Percentiles rank a stretch among this genome's conserved stretches.
phyloP scores from a whole-genome alignment of 2,113 vertebrate species.

The Oryzias woworae region DNA sequence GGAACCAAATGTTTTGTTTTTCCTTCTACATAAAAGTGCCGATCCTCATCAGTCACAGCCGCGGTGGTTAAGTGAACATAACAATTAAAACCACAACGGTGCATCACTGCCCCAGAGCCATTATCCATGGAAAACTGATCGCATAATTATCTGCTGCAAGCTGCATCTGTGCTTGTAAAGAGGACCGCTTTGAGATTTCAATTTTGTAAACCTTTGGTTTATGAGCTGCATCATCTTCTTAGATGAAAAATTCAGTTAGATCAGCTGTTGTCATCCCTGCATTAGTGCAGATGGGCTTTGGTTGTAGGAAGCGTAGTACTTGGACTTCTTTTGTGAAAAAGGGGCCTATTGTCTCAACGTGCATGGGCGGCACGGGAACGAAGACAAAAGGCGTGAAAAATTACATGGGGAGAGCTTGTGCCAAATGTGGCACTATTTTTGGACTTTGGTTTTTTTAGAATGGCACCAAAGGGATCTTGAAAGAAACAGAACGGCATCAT shows the following conservation, averaged over 20 bases:
- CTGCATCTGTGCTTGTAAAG: conserved; percentile 2
- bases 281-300: conserved; percentile 2
- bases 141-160: conserved; percentile 29
- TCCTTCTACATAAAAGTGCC: conserved; percentile 7
- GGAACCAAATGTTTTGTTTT: conserved; percentile 36
- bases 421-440: conserved; percentile 66
- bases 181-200: conserved; percentile 16
- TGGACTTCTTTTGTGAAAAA: conserved; percentile 45
- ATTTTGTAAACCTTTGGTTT: conserved; percentile 26
- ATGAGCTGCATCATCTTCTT: conserved; percentile 20
- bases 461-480: neutral
- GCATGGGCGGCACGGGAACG: conserved; percentile 60
- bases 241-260: conserved; percentile 6
- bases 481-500: neutral
- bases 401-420: conserved; percentile 58
- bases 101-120: conserved; percentile 34
- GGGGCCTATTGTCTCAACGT: conserved; percentile 59
- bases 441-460: conserved; percentile 20
- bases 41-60: conserved; percentile 51
- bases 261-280: conserved; percentile 8
- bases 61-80: conserved; percentile 33
- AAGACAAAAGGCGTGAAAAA: conserved; percentile 72
- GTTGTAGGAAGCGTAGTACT: conserved; percentile 25
- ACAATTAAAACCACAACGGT: conserved; percentile 40
- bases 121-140: conserved; percentile 50